Base-by-base conservation (phyloP, 2,888 invertebrate species). In the Oscheius myriophilus region DNA sequence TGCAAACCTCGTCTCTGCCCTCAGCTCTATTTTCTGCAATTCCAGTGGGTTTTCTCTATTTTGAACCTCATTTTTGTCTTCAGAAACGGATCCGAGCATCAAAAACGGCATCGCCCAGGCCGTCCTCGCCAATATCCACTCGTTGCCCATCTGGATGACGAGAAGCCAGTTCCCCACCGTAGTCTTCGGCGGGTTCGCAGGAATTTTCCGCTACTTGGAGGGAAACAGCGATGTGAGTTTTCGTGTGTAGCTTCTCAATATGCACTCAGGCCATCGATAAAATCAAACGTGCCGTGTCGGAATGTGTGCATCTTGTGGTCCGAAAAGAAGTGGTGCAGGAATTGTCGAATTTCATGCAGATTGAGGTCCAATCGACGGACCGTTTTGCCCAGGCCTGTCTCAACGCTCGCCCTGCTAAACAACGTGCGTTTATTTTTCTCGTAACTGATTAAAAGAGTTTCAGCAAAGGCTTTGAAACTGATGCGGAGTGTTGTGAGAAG, bases 291-390 rank as follows among this genome's bases (percentile, higher is more conserved):
- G 41, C 12, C 1, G 18, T 65, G 23, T 52, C 64, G 0, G 64
- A 18, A 23, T 55, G 53, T 21, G 64, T 65, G 14, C 54, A 55
- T 2, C 14, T 43, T 1, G 53, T 55, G 18, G 33, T 65, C 46
- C 43, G 55, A 7, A 43, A 54, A 9, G 25, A 23, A 18, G 26
- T 65, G 1, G 43, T 25, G 11, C 25, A 23, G 9, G 64, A 65
- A 18, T 21, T 65, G 26, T 45, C 61, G 25, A 25, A 33, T n/a
- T 61, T 61, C 12, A 21, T 61, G 12, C 61, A 46, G n/a, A 61
- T 61, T 18, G 61, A 61, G 26, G 49, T 61, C 6, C 61, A 61
- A 18, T 61, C 61, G 21, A 61, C 64, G 16, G 64, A 65, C 16
- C 41, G 64, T 6, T 65, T 65, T 16, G 45, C 55, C 16, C 64